Evolutionary conservation across 1,140 invertebrate genomes (phyloP), one percentile per base, ranked within the genome.

Genomic region (Acyrthosiphon pisum): DNA sequence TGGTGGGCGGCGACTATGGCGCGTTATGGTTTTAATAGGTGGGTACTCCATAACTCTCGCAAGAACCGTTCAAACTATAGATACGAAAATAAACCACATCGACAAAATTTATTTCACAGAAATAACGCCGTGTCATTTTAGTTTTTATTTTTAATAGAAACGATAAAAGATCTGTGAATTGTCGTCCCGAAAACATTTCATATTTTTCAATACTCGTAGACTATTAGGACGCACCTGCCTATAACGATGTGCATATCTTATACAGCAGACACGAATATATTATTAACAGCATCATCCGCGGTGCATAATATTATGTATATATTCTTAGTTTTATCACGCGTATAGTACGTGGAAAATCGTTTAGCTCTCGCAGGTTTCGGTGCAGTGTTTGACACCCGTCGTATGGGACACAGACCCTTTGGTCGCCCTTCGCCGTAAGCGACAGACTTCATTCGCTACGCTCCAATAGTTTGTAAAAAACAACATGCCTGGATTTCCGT

Each of bases 331-430:
- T 14, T n/a, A 76, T 76, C n/a, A 68, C 30, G 30, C 26, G n/a
- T 76, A n/a, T 76, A 76, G 60, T 76, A 76, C n/a, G 60, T 76
- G 14, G 60, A n/a, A 76, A 76, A 76, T 76, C 60, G 60, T 76
- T n/a, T 76, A 76, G 6, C 9, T n/a, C 30, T n/a, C 60, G n/a
- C n/a, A 76, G 60, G 18, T n/a, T n/a, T 76, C n/a, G n/a, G n/a
- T 76, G 14, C 60, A 76, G n/a, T 20, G 60, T n/a, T 76, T 76
- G 60, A 76, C 60, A 76, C 60, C n/a, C 60, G 60, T n/a, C 60
- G 60, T n/a, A 41, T 41, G n/a, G 60, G 60, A 35, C 14, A 14
- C 30, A 18, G 30, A 35, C 30, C 30, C 14, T 76, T 76, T 76
- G n/a, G 60, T 76, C 60, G 4, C 14, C 60, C 60, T n/a, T 18